These are phyloP conservation scores for Pseudomyrmex pallidus DNA, from an alignment of 1,140 invertebrate species.

Conservation along the genomic window DNA sequence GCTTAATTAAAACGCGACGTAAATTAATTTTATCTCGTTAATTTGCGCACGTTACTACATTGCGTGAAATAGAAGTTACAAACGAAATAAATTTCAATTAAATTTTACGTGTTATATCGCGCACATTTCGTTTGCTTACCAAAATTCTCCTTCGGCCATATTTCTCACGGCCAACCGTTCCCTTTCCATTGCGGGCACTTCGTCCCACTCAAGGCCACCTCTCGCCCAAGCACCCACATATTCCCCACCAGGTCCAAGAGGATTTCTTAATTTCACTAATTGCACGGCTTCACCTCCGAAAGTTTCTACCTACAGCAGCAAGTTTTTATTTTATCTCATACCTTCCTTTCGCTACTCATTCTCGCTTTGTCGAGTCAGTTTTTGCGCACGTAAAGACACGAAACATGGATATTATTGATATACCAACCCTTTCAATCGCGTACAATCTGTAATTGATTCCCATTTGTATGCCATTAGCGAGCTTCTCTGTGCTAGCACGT, in stretches of 20 bases:
- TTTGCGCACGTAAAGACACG: no score
- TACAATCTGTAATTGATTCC: constrained; percentile 93
- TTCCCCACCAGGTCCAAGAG: constrained; percentile 88
- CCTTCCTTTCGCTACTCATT: neutral
- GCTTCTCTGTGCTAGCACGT: constrained; percentile 89
- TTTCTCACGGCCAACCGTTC: constrained; percentile 89
- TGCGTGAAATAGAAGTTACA: no score
- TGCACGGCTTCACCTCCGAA: constrained; percentile 90
- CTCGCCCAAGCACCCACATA: constrained; percentile 91
- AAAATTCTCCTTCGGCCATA: constrained; percentile 92
- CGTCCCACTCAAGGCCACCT: constrained; percentile 90
- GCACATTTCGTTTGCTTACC: constrained; percentile 83
- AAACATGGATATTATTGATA: neutral
- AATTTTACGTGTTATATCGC: neutral
- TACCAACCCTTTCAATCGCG: constrained; percentile 91
- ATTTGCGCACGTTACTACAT: neutral
- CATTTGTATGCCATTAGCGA: constrained; percentile 92
- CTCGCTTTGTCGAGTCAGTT: neutral
- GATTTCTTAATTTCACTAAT: constrained; percentile 90
- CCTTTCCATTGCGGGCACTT: constrained; percentile 89
- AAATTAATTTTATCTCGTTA: neutral
- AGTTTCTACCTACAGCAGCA: constrained; percentile 87
- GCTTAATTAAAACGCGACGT: neutral
- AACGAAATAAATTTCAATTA: neutral
- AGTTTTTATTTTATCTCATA: neutral